phyloP scores from a whole-genome alignment of 2,888 invertebrate genomes.

The Nysson spinosus region DNA sequence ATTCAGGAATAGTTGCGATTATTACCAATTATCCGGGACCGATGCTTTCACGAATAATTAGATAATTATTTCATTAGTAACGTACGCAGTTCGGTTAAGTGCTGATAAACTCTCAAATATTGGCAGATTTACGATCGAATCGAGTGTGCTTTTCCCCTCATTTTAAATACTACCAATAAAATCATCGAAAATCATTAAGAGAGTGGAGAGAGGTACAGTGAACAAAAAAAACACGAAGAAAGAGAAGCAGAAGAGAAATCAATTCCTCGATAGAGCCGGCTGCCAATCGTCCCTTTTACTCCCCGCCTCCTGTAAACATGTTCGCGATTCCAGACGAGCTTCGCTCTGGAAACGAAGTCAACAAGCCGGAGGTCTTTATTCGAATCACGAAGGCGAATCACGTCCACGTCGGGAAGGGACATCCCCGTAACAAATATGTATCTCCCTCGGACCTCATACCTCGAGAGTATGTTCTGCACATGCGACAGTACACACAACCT shows the following conservation, averaged over 20 bases:
- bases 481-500: constrained; percentile 29
- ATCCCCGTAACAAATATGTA: constrained; percentile 75
- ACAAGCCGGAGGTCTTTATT: constrained; percentile 72
- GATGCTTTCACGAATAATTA: constrained; percentile 3
- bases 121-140: too few relatives aligned
- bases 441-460: constrained; percentile 54
- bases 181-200: too few relatives aligned
- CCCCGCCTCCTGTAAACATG: too few relatives aligned
- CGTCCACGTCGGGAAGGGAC: constrained; percentile 73
- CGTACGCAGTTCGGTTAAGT: too few relatives aligned
- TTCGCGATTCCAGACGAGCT: constrained; percentile 59
- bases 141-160: too few relatives aligned
- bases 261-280: constrained; percentile 20
- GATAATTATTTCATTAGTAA: neutral
- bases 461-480: neutral
- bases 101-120: too few relatives aligned
- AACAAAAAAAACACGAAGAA: too few relatives aligned
- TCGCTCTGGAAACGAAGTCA: constrained; percentile 67
- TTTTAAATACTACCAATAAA: too few relatives aligned
- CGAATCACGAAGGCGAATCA: constrained; percentile 74
- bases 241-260: constrained; percentile 6
- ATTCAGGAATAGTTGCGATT: neutral
- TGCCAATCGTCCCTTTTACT: constrained; percentile 37
- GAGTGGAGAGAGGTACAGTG: too few relatives aligned
- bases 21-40: neutral